phyloP scores from a whole-genome alignment of 2,113 vertebrate species.

The Centropus unirufus region DNA sequence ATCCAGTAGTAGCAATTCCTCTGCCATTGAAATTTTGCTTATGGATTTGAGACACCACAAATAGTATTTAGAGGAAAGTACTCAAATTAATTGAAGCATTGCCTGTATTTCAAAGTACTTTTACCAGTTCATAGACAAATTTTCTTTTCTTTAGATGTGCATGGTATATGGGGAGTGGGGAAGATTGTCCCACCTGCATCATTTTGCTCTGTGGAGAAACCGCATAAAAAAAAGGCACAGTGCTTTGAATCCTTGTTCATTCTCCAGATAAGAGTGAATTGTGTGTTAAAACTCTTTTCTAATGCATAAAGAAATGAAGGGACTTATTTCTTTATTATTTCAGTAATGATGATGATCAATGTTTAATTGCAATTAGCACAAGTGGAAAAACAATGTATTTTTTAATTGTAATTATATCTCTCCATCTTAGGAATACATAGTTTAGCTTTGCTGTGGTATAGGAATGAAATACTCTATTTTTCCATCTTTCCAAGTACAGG shows the following conservation, averaged over 20 bases:
- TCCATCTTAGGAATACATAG: not conserved
- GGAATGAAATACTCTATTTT: not conserved
- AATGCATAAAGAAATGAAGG: not conserved
- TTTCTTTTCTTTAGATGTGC: not conserved
- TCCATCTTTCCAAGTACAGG: not conserved
- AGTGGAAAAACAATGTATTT: not conserved
- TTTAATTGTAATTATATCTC: not conserved
- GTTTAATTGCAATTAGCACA: not conserved
- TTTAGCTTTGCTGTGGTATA: not conserved
- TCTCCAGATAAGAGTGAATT: not conserved
- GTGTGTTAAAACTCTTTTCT: not conserved
- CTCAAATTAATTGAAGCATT: not conserved
- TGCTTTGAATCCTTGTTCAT: not conserved
- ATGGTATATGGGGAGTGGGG: not conserved
- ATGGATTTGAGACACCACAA: not conserved
- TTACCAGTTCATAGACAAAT: not conserved
- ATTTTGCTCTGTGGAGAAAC: not conserved
- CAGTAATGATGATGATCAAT: not conserved
- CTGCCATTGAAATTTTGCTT: not conserved
- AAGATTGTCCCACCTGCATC: not conserved
- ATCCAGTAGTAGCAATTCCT: not conserved
- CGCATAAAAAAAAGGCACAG: not conserved
- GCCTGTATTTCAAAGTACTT: not conserved
- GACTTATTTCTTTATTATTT: not conserved
- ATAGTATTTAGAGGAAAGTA: not conserved